Evolutionary conservation across 2,113 vertebrate species (phyloP), one percentile per base, ranked within the genome.

Genomic region (Oncorhynchus tshawytscha): DNA sequence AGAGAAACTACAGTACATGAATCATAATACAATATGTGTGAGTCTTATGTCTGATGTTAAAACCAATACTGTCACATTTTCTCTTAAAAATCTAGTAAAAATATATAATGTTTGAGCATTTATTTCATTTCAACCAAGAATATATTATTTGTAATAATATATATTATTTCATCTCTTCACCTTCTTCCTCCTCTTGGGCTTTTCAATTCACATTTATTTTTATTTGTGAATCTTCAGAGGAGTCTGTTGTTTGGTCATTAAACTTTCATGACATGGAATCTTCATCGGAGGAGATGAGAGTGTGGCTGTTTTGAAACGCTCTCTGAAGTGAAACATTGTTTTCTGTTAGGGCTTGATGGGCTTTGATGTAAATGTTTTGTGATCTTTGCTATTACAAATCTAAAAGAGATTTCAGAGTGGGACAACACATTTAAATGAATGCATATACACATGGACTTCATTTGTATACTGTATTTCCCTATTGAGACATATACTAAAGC

Each of bases 281-380:
- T 84, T 88, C 85, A 82, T 77, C 89, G 87, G 87, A 75, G 82
- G 81, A 85, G 85, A 84, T 87, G 85, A 85, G 84, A 90, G 73
- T 71, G 83, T 73, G 74, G 81, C 39, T 68, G 73, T 75, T 90
- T 87, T 87, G 84, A 84, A 90, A 87, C 79, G 73, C 77, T 85
- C 81, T 90, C 87, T 91, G 86, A 91, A 88, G 81, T 91, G 80
- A 76, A 84, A 84, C 76, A 67, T 72, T 77, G 68, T 73, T 78
- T 72, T 78, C 77, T 82, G 75, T 85, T 76, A 83, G 71, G 81
- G 78, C 80, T 89, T 76, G 73, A 76, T 89, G 78, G 80, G 82
- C 81, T 87, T 88, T 86, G 76, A 84, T 82, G 78, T 76, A 86
- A 87, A 81, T 90, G 89, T 86, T 76, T 77, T 90, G 76, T 84